phyloP scores from a whole-genome alignment of 2,113 vertebrate genomes.

The Notiomystis cincta region DNA sequence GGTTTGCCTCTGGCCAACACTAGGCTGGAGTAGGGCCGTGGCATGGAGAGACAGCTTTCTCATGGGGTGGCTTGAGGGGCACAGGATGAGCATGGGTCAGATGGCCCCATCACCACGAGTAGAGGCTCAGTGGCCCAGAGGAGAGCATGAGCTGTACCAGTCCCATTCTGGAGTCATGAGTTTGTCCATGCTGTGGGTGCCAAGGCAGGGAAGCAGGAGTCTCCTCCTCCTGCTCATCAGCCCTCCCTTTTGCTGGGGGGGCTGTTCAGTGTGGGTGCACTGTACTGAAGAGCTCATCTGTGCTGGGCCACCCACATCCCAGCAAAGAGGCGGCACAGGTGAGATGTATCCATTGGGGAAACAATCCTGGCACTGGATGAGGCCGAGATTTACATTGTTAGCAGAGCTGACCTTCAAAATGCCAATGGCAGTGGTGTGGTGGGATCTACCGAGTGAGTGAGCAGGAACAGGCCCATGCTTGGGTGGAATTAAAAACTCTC shows the following conservation, averaged over 20 bases:
- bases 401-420: background rate
- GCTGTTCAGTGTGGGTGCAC: background rate
- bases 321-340: background rate
- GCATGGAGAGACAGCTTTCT: background rate
- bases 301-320: background rate
- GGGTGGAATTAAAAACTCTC: background rate
- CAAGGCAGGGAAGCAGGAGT: background rate
- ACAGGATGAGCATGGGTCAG: accelerated
- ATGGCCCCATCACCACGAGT: background rate
- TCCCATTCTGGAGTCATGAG: background rate
- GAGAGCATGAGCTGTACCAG: background rate
- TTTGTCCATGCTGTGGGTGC: accelerated
- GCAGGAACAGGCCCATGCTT: background rate
- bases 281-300: background rate
- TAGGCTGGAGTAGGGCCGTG: background rate
- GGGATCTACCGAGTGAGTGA: background rate
- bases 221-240: background rate
- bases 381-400: background rate
- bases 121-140: background rate
- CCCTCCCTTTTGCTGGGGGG: background rate
- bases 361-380: background rate
- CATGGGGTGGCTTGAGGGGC: accelerated
- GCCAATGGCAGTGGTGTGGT: background rate
- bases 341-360: background rate
- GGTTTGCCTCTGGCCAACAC: background rate